Percentiles rank a stretch among this genome's conserved stretches.
Evolutionary conservation across 2,113 vertebrate species (phyloP).

Genomic region (Chloebia gouldiae): DNA sequence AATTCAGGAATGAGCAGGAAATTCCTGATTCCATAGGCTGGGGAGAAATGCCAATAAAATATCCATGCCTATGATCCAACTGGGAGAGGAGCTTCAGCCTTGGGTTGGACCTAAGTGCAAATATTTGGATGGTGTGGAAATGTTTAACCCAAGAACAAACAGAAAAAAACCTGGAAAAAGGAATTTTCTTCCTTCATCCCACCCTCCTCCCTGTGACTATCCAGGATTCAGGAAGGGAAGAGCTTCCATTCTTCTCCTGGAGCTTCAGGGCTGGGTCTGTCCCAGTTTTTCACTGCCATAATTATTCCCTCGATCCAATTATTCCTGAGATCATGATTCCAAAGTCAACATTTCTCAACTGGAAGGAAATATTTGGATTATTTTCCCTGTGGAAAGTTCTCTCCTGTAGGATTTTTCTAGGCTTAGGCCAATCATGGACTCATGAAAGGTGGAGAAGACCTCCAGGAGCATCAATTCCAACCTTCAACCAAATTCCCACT

Average conservation of each 20-base stretch:
- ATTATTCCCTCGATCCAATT: not conserved
- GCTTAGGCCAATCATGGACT: not conserved
- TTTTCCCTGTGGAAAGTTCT: not conserved
- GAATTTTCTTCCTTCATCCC: not conserved
- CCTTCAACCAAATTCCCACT: not conserved
- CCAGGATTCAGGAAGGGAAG: not conserved
- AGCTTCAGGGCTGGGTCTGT: not conserved
- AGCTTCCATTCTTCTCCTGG: not conserved
- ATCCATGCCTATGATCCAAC: fast-evolving
- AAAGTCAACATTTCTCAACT: not conserved
- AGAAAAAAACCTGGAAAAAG: not conserved
- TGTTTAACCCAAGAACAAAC: not conserved
- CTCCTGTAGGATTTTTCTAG: not conserved
- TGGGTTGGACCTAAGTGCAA: not conserved
- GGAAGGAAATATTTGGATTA: not conserved
- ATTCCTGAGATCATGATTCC: not conserved
- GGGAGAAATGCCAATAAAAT: not conserved
- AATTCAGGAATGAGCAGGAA: not conserved
- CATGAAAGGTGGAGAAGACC: fast-evolving
- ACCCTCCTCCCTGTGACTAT: not conserved
- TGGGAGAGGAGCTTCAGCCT: not conserved
- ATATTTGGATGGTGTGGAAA: not conserved
- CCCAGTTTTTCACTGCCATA: fast-evolving
- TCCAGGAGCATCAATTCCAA: not conserved
- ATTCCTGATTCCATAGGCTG: not conserved